These are phyloP conservation scores for Lacerta viridis DNA, from an alignment of 2,797 vertebrate genomes.

Conservation along the genomic window DNA sequence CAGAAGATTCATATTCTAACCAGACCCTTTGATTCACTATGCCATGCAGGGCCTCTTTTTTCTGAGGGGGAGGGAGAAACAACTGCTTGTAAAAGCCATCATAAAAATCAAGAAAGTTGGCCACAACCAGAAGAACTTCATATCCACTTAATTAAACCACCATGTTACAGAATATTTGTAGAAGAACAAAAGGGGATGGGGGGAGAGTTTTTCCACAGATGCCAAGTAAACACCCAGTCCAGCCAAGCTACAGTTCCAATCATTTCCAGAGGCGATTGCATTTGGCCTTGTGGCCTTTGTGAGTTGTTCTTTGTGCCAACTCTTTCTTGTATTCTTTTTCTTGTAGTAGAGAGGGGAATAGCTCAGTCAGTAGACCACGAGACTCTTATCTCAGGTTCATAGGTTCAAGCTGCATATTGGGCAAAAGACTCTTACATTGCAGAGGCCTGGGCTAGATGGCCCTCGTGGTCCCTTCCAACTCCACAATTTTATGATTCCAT, in stretches of 20 bases:
- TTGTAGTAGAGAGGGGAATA: not conserved
- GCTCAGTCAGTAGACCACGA: too few species aligned
- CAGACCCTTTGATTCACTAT: not conserved
- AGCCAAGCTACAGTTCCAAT: constrained; percentile 72
- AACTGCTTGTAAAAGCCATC: constrained; percentile 2
- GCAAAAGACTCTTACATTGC: too few species aligned
- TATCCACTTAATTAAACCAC: constrained; percentile 27
- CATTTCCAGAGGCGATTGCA: constrained; percentile 78
- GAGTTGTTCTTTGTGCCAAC: not conserved
- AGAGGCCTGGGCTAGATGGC: too few species aligned
- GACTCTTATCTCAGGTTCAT: too few species aligned
- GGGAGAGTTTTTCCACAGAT: constrained; percentile 53
- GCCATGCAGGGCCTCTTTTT: not conserved
- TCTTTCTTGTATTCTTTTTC: not conserved
- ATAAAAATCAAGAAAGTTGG: constrained; percentile 29
- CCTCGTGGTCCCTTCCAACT: too few species aligned
- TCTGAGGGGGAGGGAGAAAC: not conserved
- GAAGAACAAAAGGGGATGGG: constrained; percentile 29
- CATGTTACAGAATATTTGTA: constrained; percentile 25
- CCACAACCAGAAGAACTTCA: not conserved
- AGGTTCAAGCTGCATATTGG: too few species aligned
- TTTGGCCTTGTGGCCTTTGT: constrained; percentile 59
- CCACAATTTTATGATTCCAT: too few species aligned
- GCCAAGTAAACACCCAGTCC: constrained; percentile 65
- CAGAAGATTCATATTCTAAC: not conserved